A percentile compares a stretch with the other conserved stretches of the same genome.
These are phyloP conservation scores for Thymallus thymallus DNA, from an alignment of 2,113 vertebrate genomes.

Conservation along the genomic window DNA sequence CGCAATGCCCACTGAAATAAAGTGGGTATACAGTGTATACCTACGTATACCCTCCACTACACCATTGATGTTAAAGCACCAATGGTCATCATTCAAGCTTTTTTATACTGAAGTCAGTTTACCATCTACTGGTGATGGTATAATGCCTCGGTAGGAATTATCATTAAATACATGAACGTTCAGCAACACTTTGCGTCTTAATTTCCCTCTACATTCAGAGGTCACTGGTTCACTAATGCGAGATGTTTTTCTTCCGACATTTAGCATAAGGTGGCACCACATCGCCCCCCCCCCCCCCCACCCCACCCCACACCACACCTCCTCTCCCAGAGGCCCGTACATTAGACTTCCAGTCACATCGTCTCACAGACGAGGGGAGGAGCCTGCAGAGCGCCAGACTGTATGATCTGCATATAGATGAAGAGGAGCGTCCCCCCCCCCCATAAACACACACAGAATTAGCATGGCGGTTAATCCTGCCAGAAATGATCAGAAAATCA, in stretches of 20 bases:
- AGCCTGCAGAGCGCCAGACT: constrained; percentile 49
- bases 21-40: too few species aligned
- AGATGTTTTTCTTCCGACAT: constrained; percentile 66
- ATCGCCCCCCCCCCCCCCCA: not conserved
- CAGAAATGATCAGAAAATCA: constrained; percentile 36
- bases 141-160: too few species aligned
- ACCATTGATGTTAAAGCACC: too few species aligned
- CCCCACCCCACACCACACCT: too few species aligned
- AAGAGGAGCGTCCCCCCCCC: constrained; percentile 43
- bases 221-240: constrained; percentile 61
- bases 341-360: constrained; percentile 71
- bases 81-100: too few species aligned
- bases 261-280: constrained; percentile 42
- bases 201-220: constrained; percentile 31
- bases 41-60: too few species aligned
- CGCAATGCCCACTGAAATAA: too few species aligned
- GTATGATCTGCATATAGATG: constrained; percentile 74
- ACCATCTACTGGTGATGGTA: too few species aligned
- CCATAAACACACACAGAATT: constrained; percentile 34
- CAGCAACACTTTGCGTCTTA: not conserved
- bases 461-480: constrained; percentile 22
- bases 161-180: not conserved
- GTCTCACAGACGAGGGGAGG: constrained; percentile 61
- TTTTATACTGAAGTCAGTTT: too few species aligned
- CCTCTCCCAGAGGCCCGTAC: constrained; percentile 14